These are phyloP conservation scores for Tinea trinotella DNA, from an alignment of 2,888 invertebrate genomes.

Conservation along the genomic window DNA sequence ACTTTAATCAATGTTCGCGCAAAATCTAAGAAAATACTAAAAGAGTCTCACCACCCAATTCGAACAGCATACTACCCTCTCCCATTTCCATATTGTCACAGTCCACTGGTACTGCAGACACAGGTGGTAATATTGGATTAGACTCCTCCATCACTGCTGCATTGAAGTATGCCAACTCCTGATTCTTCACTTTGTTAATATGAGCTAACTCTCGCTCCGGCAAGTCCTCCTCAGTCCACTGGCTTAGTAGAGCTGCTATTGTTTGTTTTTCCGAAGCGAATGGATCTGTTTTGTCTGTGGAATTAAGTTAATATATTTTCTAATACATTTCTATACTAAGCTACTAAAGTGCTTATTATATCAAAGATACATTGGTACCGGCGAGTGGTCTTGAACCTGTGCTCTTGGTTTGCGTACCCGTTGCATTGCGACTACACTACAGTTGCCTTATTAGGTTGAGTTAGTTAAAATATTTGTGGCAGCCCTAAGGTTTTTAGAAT, in stretches of 20 bases:
- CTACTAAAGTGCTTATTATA: too few species aligned
- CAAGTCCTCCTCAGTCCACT: conserved; percentile 63
- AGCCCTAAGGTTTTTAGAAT: too few species aligned
- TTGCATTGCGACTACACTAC: too few species aligned
- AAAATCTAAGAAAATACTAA: too few species aligned
- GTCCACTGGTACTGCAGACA: conserved; percentile 44
- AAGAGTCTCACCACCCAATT: conserved; percentile 26
- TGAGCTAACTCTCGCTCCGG: conserved; percentile 42
- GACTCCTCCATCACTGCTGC: conserved; percentile 55
- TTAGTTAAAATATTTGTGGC: too few species aligned
- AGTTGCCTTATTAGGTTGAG: too few species aligned
- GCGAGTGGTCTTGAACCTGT: too few species aligned
- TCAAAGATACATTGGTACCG: too few species aligned
- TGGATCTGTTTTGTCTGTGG: conserved; percentile 53
- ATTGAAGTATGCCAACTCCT: conserved; percentile 52
- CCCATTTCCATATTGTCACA: conserved; percentile 21
- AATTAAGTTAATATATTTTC: conserved; percentile 11
- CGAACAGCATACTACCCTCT: conserved; percentile 40
- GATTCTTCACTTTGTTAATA: conserved; percentile 25
- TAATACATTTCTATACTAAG: too few species aligned
- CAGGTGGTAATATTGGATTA: conserved; percentile 48
- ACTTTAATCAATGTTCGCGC: too few species aligned
- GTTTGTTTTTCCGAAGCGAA: conserved; percentile 57
- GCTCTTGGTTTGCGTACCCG: too few species aligned
- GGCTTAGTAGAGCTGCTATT: conserved; percentile 56